phyloP scores from a whole-genome alignment of 1,140 invertebrate species.

The Panagrolaimus sp. region DNA sequence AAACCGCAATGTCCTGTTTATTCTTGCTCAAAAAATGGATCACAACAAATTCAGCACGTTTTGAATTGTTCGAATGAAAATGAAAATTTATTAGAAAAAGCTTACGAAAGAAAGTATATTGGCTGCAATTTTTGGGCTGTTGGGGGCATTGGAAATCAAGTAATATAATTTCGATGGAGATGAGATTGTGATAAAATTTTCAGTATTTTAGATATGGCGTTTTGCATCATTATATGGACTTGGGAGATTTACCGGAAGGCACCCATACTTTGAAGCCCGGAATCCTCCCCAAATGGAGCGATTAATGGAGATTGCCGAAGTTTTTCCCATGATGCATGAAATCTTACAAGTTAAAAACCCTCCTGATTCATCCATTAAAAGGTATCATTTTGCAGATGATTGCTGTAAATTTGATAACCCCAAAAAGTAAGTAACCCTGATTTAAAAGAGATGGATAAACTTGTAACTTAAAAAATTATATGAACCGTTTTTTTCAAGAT shows the following conservation, averaged over 20 bases:
- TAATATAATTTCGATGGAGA: too few relatives aligned
- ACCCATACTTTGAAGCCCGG: conserved; percentile 7
- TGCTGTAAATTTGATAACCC: conserved; percentile 14
- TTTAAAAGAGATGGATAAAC: too few relatives aligned
- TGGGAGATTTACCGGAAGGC: conserved; percentile 9
- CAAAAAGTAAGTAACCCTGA: conserved; percentile 2
- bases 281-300: background rate
- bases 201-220: conserved; percentile 2
- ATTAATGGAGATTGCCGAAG: background rate
- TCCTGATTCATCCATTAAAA: background rate
- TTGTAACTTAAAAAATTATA: too few relatives aligned
- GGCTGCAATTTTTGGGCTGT: conserved; percentile 6
- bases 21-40: too few relatives aligned
- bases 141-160: background rate
- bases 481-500: too few relatives aligned
- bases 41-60: too few relatives aligned
- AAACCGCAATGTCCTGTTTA: too few relatives aligned
- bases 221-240: conserved; percentile 22
- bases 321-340: conserved; percentile 17
- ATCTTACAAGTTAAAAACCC: conserved; percentile 5
- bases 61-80: too few relatives aligned
- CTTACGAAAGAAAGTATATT: background rate
- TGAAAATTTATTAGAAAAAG: background rate
- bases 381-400: conserved; percentile 1
- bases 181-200: too few relatives aligned